These are phyloP conservation scores for Shinisaurus crocodilurus DNA, from an alignment of 2,113 vertebrate species.

Conservation along the genomic window DNA sequence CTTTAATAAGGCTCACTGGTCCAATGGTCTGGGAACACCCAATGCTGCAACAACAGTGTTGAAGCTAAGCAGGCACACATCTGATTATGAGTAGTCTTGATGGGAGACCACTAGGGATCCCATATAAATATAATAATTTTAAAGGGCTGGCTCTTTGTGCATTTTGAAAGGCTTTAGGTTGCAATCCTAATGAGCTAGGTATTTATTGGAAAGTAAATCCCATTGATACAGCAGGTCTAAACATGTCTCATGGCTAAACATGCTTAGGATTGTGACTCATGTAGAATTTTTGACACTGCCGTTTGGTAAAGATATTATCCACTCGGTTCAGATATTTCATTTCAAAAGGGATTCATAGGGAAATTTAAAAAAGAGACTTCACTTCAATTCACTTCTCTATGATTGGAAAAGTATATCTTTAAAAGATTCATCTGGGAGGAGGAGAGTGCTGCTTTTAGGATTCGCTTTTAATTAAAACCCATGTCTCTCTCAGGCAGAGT, in stretches of 20 bases:
- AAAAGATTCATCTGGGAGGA: constrained; percentile 4
- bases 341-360: background rate
- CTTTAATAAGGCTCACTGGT: background rate
- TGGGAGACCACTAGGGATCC: background rate
- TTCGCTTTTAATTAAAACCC: constrained; percentile 30
- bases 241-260: background rate
- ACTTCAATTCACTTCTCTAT: background rate
- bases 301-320: background rate
- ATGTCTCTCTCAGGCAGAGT: background rate
- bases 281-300: background rate
- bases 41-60: background rate
- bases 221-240: background rate
- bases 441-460: constrained; percentile 4
- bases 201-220: background rate
- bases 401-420: constrained; percentile 5
- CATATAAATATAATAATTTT: background rate
- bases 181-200: background rate
- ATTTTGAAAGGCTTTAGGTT: background rate
- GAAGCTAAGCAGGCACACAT: background rate
- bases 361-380: background rate
- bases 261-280: background rate
- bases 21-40: background rate
- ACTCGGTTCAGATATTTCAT: background rate
- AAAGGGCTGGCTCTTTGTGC: background rate
- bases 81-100: background rate